Percentiles rank a stretch among this genome's conserved stretches.
These are phyloP conservation scores for Oxytorus armatus DNA, from an alignment of 2,888 invertebrate genomes.

Conservation along the genomic window DNA sequence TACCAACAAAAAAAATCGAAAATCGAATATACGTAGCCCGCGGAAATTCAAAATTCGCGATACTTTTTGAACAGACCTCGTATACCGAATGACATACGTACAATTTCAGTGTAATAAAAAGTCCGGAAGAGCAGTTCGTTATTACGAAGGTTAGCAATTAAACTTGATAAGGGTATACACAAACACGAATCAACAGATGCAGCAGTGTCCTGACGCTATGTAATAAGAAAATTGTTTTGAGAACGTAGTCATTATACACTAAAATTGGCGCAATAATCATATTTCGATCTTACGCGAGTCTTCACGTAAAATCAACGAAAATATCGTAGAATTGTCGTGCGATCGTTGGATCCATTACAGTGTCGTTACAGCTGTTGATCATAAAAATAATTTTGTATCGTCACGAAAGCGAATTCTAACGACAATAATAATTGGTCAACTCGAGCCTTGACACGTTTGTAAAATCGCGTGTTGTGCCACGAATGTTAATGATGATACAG, in stretches of 20 bases:
- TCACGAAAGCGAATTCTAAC: constrained; percentile 28
- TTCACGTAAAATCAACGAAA: background rate
- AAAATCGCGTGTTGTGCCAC: constrained; percentile 32
- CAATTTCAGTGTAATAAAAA: too few relatives aligned
- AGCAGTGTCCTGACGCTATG: too few relatives aligned
- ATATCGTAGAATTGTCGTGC: background rate
- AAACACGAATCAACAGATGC: too few relatives aligned
- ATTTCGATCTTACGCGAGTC: background rate
- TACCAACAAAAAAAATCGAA: too few relatives aligned
- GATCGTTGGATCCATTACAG: background rate
- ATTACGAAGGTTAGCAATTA: constrained; percentile 31
- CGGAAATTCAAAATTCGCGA: too few relatives aligned
- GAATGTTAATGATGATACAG: constrained; percentile 70
- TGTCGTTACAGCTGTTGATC: background rate
- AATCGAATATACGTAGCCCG: too few relatives aligned
- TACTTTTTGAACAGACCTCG: too few relatives aligned
- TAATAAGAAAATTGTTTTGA: too few relatives aligned
- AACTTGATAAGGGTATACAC: constrained; percentile 8
- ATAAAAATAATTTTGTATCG: constrained; percentile 18
- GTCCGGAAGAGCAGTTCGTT: too few relatives aligned
- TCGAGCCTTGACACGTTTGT: constrained; percentile 74
- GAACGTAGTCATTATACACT: too few relatives aligned
- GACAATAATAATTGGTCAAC: constrained; percentile 70
- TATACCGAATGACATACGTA: background rate
- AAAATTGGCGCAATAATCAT: too few relatives aligned